Conservation (phyloP, 37 sponge, comb jelly and placozoan genomes). For the Amphimedon queenslandica region DNA sequence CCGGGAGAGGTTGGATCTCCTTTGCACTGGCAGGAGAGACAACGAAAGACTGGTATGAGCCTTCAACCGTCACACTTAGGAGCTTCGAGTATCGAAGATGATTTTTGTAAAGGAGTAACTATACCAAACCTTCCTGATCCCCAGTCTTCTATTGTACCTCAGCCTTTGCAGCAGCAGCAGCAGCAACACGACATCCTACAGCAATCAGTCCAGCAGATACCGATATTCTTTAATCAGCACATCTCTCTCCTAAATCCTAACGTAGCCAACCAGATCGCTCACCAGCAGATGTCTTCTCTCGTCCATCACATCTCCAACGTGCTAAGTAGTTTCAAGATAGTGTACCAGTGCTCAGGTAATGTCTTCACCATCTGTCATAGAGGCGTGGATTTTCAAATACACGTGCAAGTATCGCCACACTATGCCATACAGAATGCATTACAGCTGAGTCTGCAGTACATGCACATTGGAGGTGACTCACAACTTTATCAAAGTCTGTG, state of each 20-base stretch:
- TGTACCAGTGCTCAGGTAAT: constrained; percentile 14
- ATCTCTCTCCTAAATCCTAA: not conserved
- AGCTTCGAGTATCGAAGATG: no score
- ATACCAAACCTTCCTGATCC: no score
- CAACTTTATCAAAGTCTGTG: constrained; percentile 48
- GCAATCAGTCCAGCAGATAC: not conserved
- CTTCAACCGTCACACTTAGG: no score
- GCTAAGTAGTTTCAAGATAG: constrained; percentile 13
- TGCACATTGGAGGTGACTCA: constrained; percentile 46
- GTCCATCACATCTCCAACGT: constrained; percentile 26
- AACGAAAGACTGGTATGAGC: no score
- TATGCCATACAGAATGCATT: constrained; percentile 28
- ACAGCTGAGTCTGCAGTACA: constrained; percentile 40
- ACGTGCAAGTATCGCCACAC: constrained; percentile 11
- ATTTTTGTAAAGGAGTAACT: no score
- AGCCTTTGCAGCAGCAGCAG: constrained; percentile 53
- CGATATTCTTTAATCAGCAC: constrained; percentile 1
- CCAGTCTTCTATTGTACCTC: no score
- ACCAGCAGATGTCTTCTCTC: constrained; percentile 4
- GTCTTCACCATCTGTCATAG: constrained; percentile 30
- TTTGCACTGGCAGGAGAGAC: no score
- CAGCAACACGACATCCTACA: constrained; percentile 58
- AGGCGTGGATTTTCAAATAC: constrained; percentile 36
- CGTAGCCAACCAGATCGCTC: constrained; percentile 8
- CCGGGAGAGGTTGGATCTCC: no score